Conservation (phyloP, 1,140 invertebrate species). For the Phymorhynchus buccinoides region DNA sequence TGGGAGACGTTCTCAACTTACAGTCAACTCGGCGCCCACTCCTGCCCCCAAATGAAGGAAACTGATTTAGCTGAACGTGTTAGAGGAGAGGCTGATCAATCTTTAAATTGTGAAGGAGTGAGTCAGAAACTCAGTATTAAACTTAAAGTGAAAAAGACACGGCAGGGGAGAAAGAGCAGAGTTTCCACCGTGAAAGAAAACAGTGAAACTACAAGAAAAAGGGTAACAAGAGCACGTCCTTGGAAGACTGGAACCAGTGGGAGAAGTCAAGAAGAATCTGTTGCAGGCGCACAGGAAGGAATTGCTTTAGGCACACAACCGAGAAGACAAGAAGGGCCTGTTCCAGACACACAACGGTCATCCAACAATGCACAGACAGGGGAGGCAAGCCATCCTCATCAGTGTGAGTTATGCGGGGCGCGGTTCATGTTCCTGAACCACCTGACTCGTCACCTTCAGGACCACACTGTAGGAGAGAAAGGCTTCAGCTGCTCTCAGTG, state of each 20-base stretch:
- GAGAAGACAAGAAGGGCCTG: no score
- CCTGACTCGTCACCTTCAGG: conserved; percentile 67
- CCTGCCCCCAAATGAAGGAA: background rate
- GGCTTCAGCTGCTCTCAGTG: conserved; percentile 95
- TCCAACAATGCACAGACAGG: background rate
- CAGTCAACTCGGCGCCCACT: background rate
- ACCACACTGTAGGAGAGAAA: conserved; percentile 94
- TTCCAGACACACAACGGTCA: no score
- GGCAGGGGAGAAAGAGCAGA: background rate
- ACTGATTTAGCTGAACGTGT: background rate
- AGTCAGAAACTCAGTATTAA: background rate
- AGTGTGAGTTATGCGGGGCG: conserved; percentile 10
- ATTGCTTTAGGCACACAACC: no score
- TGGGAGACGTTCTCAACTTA: background rate
- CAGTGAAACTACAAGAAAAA: background rate
- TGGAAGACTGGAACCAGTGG: background rate
- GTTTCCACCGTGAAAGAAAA: background rate
- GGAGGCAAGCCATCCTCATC: background rate
- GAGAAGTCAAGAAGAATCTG: no score
- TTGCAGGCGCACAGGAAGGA: no score
- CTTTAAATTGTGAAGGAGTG: background rate
- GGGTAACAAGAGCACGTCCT: background rate
- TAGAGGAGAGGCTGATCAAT: background rate
- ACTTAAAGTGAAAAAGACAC: background rate
- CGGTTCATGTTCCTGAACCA: conserved; percentile 6